These are phyloP conservation scores for Hybos culiciformis DNA, from an alignment of 2,888 invertebrate species.

Conservation along the genomic window DNA sequence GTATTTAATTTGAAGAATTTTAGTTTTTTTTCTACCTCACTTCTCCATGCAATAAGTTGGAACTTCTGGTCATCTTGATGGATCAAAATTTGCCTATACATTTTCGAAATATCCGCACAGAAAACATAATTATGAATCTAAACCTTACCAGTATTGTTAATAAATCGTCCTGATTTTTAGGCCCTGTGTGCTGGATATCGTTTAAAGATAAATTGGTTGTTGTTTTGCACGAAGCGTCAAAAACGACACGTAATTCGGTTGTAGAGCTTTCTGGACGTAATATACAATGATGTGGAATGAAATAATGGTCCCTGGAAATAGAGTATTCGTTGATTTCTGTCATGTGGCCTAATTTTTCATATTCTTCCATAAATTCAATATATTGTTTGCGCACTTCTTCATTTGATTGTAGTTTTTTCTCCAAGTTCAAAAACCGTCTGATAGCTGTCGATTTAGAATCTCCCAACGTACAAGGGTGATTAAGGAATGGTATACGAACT, in stretches of 20 bases:
- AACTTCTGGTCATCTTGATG: constrained; percentile 10
- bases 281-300: constrained; percentile 10
- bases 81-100: constrained; percentile 16
- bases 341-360: constrained; percentile 3
- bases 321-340: neutral
- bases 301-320: neutral
- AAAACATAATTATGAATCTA: constrained; percentile 9
- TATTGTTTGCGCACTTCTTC: neutral
- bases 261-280: constrained; percentile 7
- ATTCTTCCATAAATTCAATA: constrained; percentile 8
- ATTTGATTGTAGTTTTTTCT: neutral
- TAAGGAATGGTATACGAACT: neutral
- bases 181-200: constrained; percentile 4
- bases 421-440: neutral
- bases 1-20: constrained; percentile 7
- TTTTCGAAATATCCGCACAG: constrained; percentile 16
- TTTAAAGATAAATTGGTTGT: constrained; percentile 8
- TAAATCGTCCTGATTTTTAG: constrained; percentile 4
- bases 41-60: constrained; percentile 13
- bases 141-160: neutral
- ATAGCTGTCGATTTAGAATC: neutral
- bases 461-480: neutral
- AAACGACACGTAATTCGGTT: constrained; percentile 11
- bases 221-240: constrained; percentile 5
- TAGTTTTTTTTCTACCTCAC: constrained; percentile 1